Evolutionary conservation across 2,113 vertebrate genomes (phyloP), one percentile per base, ranked within the genome.

Genomic region (Microtus oregoni): DNA sequence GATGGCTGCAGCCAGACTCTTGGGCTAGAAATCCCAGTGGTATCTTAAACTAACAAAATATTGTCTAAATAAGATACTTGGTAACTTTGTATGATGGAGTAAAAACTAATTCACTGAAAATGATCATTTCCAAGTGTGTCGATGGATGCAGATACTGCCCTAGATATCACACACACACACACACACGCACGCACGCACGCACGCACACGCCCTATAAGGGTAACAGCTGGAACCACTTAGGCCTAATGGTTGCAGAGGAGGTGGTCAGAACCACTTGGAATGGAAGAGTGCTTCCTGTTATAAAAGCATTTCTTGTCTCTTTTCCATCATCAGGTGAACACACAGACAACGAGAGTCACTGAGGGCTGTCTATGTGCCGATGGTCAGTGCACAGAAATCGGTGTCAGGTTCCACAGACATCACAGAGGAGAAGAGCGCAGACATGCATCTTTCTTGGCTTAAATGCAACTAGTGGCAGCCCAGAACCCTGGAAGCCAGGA

Each of bases 181-280:
- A 52, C 38, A 73, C 7, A 77, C n/a, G 15, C 86, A 95, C 92
- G 86, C 15, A 52, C 38, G 63, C 7, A 77, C 41, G 41, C 41
- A 41, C 41, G 41, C 7, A 73, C n/a, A 19, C 77, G 94, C 28
- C 7, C 67, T 83, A 63, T 35, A 17, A 13, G 50, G 68, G n/a
- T 82, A 83, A 92, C 96, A 95, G 96, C 93, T 95, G 96, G 86
- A 95, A 79, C 17, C 77, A 88, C 50, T 97, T 95, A 94, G 0
- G 1, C 63, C 35, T 76, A 65, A 67, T 79, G 70, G 86, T 91
- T 81, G 91, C 82, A 70, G n/a, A 94, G 90, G 79, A 32, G 73
- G 15, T 2, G n/a, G 61, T 44, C 35, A 32, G 67, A 82, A 7
- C 50, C 32, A 67, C 41, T 78, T 28, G 17, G 15, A n/a, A 55